Base-by-base conservation (phyloP, 2,113 vertebrate species). In the Saguinus midas region DNA sequence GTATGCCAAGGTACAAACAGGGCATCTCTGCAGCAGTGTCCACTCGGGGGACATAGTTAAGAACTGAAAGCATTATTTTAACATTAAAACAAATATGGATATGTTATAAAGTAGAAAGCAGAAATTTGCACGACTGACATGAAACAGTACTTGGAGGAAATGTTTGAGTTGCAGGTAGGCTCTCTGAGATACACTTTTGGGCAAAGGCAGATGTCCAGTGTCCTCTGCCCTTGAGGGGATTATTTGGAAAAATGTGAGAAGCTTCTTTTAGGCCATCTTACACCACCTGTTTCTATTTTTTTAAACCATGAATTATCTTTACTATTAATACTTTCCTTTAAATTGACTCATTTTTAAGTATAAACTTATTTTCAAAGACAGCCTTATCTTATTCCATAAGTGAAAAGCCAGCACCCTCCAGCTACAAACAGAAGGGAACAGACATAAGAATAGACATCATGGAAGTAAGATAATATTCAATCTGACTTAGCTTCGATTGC, bases 351-450 rank as follows among this genome's bases (percentile, higher is more conserved):
- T 37, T 75, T 90, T 87, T 23, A 91, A 87, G 80, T 16, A 27
- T 57, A 88, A 94, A 75, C 73, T 86, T 66, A 55, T 70, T 84
- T 79, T 83, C 73, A 88, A 76, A 90, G 57, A 84, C 8, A 86
- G 76, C 27, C 17, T 82, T 83, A 5, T 70, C 58, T 70, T 37
- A 79, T 17, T 93, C 73, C 37, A 45, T 37, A 83, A 72, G 50
- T 40, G 57, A 96, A 89, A 90, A 95, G 2, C 35, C 52, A 95
- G 11, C 35, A 70, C n/a, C 20, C n/a, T 83, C 32, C 18, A 21
- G 35, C 45, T 66, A 64, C 58, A 82, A 79, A 82, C 0, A 87
- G 79, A 82, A 93, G 50, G 73, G 70, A 87, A 29, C 20, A 82
- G 8, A 82, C 6, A 11, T 29, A 78, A 84, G 52, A 57, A 93